Percentiles rank a stretch among this genome's conserved stretches.
phyloP scores from a whole-genome alignment of 2,888 invertebrate species.

The Thymelicus acteon region DNA sequence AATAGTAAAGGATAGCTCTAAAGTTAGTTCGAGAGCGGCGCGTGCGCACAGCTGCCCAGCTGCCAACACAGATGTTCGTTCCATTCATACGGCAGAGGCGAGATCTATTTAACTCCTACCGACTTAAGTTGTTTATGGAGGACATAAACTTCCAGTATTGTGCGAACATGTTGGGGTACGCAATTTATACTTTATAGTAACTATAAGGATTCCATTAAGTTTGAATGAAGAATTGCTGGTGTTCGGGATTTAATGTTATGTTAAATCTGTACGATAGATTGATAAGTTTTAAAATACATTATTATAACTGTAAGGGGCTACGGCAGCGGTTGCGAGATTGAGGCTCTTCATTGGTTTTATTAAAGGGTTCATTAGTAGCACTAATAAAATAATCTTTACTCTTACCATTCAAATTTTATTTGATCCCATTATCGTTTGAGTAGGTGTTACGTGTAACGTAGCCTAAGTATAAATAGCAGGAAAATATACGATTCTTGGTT shows the following conservation, averaged over 20 bases:
- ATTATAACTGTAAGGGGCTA: background rate
- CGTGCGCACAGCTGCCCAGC: slow-evolving; percentile 43
- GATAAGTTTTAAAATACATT: background rate
- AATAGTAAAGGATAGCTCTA: background rate
- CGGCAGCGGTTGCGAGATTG: too few relatives aligned
- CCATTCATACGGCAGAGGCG: slow-evolving; percentile 18
- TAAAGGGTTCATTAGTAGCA: too few relatives aligned
- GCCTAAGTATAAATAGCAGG: too few relatives aligned
- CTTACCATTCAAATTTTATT: too few relatives aligned
- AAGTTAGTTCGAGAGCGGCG: background rate
- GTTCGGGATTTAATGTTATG: background rate
- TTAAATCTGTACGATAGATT: background rate
- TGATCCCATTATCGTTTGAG: too few relatives aligned
- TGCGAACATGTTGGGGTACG: slow-evolving; percentile 2
- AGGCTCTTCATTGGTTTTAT: too few relatives aligned
- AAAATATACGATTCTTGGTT: too few relatives aligned
- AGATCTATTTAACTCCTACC: slow-evolving; percentile 34
- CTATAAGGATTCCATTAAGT: slow-evolving; percentile 22
- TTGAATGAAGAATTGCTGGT: slow-evolving; percentile 9
- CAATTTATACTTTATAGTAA: slow-evolving; percentile 18
- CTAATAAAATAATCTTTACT: too few relatives aligned
- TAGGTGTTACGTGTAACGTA: too few relatives aligned
- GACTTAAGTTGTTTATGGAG: slow-evolving; percentile 9
- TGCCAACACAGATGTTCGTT: slow-evolving; percentile 38
- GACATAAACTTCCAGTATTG: slow-evolving; percentile 17